Conservation (phyloP, 1,140 invertebrate species). For the Platyura marginata region DNA sequence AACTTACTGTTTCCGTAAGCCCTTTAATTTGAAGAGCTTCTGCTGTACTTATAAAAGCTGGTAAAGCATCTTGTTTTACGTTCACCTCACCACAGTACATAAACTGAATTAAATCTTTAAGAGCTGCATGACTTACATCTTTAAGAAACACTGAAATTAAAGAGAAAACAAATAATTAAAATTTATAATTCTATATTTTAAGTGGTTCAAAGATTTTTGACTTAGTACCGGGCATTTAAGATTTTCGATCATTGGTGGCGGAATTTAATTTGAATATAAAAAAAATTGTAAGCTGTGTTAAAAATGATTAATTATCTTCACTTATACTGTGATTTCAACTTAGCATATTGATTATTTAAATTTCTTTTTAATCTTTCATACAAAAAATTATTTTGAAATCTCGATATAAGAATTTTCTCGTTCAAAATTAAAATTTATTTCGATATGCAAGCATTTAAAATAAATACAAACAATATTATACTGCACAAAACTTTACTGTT, state of each 20-base stretch:
- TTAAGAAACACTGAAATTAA: conserved; percentile 53
- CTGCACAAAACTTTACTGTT: too few relatives aligned
- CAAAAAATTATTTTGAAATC: too few relatives aligned
- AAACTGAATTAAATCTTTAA: conserved; percentile 63
- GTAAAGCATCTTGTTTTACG: conserved; percentile 64
- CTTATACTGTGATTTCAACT: too few relatives aligned
- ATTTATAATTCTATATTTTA: too few relatives aligned
- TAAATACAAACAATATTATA: background rate
- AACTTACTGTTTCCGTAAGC: conserved; percentile 34
- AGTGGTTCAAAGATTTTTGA: background rate
- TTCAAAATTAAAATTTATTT: background rate
- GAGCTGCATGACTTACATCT: conserved; percentile 54
- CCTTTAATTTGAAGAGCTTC: conserved; percentile 73
- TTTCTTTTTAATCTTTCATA: too few relatives aligned
- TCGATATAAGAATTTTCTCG: too few relatives aligned
- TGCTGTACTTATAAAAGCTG: conserved; percentile 65
- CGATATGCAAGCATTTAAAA: background rate
- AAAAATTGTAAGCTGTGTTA: too few relatives aligned
- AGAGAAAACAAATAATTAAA: background rate
- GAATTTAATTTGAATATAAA: too few relatives aligned
- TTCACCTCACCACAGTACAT: conserved; percentile 79
- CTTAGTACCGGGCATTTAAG: background rate
- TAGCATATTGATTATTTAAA: too few relatives aligned
- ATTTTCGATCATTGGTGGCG: too few relatives aligned
- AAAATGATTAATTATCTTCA: too few relatives aligned